These are phyloP conservation scores for Monochamus alternatus DNA, from an alignment of 2,888 invertebrate genomes.

Conservation along the genomic window DNA sequence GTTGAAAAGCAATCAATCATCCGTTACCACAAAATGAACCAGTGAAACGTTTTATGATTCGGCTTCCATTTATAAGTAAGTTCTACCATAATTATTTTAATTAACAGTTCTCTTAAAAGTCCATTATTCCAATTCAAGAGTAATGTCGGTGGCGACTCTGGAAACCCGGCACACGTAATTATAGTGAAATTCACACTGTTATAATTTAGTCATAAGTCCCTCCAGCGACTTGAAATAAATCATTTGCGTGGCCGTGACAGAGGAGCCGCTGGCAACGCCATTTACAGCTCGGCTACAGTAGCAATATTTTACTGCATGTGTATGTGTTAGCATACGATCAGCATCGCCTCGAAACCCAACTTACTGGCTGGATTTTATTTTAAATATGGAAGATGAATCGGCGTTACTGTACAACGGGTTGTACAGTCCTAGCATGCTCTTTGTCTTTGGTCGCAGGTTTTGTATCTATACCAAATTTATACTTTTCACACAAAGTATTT, in stretches of 20 bases:
- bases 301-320: constrained; percentile 7
- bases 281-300: constrained; percentile 6
- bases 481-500: too few relatives aligned
- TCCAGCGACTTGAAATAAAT: constrained; percentile 5
- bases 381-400: background rate
- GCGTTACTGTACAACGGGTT: background rate
- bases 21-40: too few relatives aligned
- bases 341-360: constrained; percentile 3
- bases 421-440: background rate
- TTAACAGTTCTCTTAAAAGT: constrained; percentile 4
- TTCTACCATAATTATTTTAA: constrained; percentile 1
- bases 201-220: constrained; percentile 12
- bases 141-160: background rate
- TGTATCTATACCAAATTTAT: too few relatives aligned
- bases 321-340: constrained; percentile 7
- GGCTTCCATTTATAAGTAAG: background rate
- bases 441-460: background rate
- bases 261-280: constrained; percentile 9
- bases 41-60: background rate
- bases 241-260: constrained; percentile 8
- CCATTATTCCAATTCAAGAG: background rate
- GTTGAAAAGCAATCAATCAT: too few relatives aligned
- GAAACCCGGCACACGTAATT: background rate
- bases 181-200: constrained; percentile 4
- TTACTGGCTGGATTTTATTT: constrained; percentile 5